Conservation (phyloP, 2,888 invertebrate species). For the Drosophila affinis region DNA sequence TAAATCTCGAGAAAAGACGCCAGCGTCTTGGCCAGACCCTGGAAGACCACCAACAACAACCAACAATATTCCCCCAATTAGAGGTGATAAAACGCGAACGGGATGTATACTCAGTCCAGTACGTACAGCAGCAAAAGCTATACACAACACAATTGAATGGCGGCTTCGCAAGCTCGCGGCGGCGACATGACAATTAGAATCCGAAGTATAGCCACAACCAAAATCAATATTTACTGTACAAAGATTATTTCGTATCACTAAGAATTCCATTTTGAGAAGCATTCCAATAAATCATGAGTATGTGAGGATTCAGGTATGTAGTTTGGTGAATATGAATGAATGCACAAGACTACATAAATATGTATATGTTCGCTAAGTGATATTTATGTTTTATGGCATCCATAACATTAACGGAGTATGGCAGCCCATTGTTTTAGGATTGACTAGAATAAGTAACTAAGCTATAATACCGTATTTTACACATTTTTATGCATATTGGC, state of each 20-base stretch:
- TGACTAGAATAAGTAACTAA: constrained; percentile 40
- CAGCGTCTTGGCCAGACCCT: constrained; percentile 3
- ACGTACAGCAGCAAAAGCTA: constrained; percentile 57
- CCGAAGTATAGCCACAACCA: constrained; percentile 30
- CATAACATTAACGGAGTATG: constrained; percentile 37
- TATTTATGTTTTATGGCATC: constrained; percentile 46
- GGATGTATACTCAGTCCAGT: constrained; percentile 44
- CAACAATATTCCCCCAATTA: neutral
- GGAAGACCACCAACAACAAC: neutral
- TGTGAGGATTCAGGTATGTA: neutral
- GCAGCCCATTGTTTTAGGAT: constrained; percentile 38
- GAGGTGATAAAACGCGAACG: constrained; percentile 4
- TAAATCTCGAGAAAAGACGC: neutral
- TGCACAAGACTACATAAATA: neutral
- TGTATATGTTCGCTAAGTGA: constrained; percentile 40
- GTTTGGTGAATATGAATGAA: neutral
- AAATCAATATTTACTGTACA: constrained; percentile 48
- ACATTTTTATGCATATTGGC: neutral
- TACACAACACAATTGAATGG: constrained; percentile 57
- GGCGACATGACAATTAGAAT: constrained; percentile 57
- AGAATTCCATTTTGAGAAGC: constrained; percentile 55
- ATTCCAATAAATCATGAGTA: constrained; percentile 58
- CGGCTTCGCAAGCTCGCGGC: constrained; percentile 51
- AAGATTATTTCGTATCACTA: constrained; percentile 31
- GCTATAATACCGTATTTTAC: neutral